phyloP scores from a whole-genome alignment of 2,888 invertebrate species.

The Amiota minor region DNA sequence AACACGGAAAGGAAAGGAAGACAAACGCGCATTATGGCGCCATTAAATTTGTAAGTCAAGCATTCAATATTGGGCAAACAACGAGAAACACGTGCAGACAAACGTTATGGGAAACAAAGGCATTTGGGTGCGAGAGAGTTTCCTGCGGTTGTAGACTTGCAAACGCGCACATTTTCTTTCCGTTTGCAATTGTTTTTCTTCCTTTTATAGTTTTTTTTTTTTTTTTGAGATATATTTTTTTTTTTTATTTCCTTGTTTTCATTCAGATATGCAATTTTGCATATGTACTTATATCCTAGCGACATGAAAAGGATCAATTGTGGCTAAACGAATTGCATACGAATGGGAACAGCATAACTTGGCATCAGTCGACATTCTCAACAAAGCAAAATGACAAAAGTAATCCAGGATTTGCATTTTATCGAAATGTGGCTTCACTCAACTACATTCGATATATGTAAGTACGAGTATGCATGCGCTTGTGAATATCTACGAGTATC shows the following conservation, averaged over 20 bases:
- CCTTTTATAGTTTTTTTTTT: not conserved
- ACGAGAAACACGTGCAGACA: constrained; percentile 51
- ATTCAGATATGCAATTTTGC: constrained; percentile 66
- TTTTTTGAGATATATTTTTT: not conserved
- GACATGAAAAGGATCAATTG: constrained; percentile 68
- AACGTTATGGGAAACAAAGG: too few relatives aligned
- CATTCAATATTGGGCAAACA: constrained; percentile 67
- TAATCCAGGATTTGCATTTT: constrained; percentile 67
- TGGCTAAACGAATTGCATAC: constrained; percentile 68
- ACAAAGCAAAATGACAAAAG: constrained; percentile 52
- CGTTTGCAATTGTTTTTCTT: not conserved
- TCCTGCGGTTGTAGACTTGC: constrained; percentile 26
- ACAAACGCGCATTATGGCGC: constrained; percentile 55
- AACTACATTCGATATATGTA: not conserved
- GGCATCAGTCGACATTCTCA: not conserved
- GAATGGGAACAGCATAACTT: constrained; percentile 47
- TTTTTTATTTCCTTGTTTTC: constrained; percentile 10
- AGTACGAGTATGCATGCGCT: not conserved
- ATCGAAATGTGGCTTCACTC: constrained; percentile 61
- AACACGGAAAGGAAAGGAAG: not conserved
- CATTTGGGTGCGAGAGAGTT: too few relatives aligned
- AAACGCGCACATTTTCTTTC: constrained; percentile 22
- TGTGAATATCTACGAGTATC: not conserved
- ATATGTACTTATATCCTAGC: constrained; percentile 68
- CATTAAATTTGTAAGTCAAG: constrained; percentile 67